These are phyloP conservation scores for Pachymerium ferrugineum DNA, from an alignment of 2,888 invertebrate genomes.

Conservation along the genomic window DNA sequence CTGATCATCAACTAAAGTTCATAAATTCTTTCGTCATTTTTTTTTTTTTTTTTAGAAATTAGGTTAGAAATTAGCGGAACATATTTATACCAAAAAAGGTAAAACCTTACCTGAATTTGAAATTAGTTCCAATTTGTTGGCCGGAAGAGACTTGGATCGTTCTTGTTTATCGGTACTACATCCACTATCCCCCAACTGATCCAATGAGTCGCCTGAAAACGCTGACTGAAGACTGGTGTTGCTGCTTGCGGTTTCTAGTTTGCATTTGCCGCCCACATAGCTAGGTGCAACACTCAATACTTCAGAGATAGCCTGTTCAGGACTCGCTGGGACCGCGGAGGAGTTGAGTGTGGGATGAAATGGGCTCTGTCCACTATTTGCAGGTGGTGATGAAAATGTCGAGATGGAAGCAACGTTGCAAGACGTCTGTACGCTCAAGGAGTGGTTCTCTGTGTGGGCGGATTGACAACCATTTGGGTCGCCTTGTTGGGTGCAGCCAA, in stretches of 20 bases:
- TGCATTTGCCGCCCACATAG: background rate
- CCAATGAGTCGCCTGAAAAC: constrained; percentile 35
- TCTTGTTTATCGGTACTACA: background rate
- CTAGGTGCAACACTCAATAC: background rate
- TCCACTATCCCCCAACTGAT: constrained; percentile 10
- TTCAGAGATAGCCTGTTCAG: background rate
- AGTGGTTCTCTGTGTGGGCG: constrained; percentile 17
- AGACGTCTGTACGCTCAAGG: too few relatives aligned
- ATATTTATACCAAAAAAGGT: background rate
- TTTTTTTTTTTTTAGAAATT: too few relatives aligned
- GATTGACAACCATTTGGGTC: constrained; percentile 9
- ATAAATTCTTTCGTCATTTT: too few relatives aligned
- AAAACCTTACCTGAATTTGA: background rate
- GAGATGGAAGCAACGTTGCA: background rate
- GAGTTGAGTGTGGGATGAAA: background rate
- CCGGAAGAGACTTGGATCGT: background rate
- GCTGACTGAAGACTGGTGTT: constrained; percentile 33
- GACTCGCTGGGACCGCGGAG: background rate
- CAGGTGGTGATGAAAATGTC: background rate
- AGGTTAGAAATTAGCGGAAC: too few relatives aligned
- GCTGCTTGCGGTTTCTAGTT: constrained; percentile 28
- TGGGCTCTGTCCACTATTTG: background rate
- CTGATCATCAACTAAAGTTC: too few relatives aligned
- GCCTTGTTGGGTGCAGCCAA: constrained; percentile 21
- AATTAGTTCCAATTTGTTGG: background rate